These are phyloP conservation scores for Polyommatus icarus DNA, from an alignment of 2,888 invertebrate species.

Conservation along the genomic window DNA sequence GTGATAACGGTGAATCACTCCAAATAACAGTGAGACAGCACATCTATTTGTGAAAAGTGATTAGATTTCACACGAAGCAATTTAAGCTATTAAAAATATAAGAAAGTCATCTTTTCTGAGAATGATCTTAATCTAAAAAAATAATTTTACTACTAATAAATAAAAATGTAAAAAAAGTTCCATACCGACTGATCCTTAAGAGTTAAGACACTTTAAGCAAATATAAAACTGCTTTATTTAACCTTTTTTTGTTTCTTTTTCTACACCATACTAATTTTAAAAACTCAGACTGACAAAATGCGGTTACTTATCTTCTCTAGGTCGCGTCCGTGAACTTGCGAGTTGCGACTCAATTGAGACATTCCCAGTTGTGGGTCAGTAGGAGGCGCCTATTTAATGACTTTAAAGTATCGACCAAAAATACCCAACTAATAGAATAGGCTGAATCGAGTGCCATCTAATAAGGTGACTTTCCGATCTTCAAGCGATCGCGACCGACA, in stretches of 20 bases:
- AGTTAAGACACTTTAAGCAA: no score
- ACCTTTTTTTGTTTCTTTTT: not conserved
- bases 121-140: not conserved
- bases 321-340: not conserved
- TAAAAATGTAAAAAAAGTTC: no score
- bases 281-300: not conserved
- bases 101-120: not conserved
- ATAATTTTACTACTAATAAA: not conserved
- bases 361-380: not conserved
- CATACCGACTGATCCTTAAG: no score
- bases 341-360: not conserved
- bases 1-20: not conserved
- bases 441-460: not conserved
- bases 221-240: not conserved
- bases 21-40: not conserved
- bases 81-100: not conserved
- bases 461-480: no score
- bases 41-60: not conserved
- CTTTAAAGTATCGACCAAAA: not conserved
- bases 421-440: conserved; percentile 1
- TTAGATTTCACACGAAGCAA: not conserved
- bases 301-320: not conserved
- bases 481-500: no score
- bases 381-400: not conserved
- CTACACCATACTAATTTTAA: not conserved